Percentiles rank a stretch among this genome's conserved stretches.
Conservation (phyloP, 2,797 vertebrate species). For the Sciaenops ocellatus region DNA sequence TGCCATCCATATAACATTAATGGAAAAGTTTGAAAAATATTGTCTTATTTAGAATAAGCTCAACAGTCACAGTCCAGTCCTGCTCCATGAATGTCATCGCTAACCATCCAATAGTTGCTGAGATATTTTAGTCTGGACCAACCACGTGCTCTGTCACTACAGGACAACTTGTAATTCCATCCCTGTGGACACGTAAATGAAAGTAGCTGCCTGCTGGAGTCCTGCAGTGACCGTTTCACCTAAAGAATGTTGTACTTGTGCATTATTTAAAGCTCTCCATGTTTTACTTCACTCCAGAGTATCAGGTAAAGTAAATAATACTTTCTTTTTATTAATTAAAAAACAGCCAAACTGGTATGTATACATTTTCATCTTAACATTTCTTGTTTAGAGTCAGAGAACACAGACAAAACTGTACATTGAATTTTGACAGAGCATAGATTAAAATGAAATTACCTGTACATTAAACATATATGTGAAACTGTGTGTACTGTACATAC, state of each 20-base stretch:
- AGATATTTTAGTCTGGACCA: slow-evolving; percentile 1
- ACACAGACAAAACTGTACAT: neutral
- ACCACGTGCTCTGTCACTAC: slow-evolving; percentile 4
- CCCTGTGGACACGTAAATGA: slow-evolving; percentile 53
- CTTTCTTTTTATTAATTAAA: slow-evolving; percentile 39
- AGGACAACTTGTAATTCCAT: slow-evolving; percentile 37
- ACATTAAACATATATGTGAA: neutral
- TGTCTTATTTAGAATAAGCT: too few species aligned
- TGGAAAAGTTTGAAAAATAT: too few species aligned
- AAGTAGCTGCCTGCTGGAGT: slow-evolving; percentile 29
- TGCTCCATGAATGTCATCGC: too few species aligned
- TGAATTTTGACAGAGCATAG: neutral
- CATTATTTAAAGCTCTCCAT: slow-evolving; percentile 53
- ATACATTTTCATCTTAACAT: too few species aligned
- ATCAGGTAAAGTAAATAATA: slow-evolving; percentile 3
- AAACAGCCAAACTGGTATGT: neutral
- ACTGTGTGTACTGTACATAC: neutral
- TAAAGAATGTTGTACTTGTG: slow-evolving; percentile 34
- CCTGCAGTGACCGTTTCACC: slow-evolving; percentile 63
- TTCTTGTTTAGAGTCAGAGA: neutral
- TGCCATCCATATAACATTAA: too few species aligned
- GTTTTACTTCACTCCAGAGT: slow-evolving; percentile 25
- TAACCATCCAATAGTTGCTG: too few species aligned
- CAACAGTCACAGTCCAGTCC: too few species aligned
- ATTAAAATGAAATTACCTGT: neutral